Evolutionary conservation across 1,140 invertebrate genomes (phyloP), one percentile per base, ranked within the genome.

Genomic region (Lethrus apterus): DNA sequence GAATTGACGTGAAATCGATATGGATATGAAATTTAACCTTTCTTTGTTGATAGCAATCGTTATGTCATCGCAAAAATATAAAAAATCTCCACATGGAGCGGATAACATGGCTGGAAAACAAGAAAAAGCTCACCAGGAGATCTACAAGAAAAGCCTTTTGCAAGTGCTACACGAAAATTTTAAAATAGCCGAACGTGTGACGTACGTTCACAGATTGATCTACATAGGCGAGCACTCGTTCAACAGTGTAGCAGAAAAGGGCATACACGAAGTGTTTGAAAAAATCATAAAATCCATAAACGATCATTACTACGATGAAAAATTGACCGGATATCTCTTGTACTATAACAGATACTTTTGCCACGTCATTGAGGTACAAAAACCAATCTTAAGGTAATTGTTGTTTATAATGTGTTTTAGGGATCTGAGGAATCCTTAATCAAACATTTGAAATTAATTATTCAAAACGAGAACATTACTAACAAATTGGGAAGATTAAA

Each of bases 321-420:
- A 24, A 30, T 3, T 42, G 11, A 14, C 40, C n/a, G 40, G 40
- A 1, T 42, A 26, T 29, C 29, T 42, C 24, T 42, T 42, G 15
- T n/a, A 23, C 7, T 29, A 26, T 29, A 14, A 29, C 4, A 19
- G 29, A 15, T n/a, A 42, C 18, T 42, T 42, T 19, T 29, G 40
- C 14, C 40, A 42, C 23, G 21, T 42, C 15, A 2, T 42, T n/a
- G 40, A 42, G 40, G 40, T 42, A 42, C 17, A 30, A n/a, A n/a
- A n/a, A n/a, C n/a, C n/a, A n/a, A n/a, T n/a, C n/a, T n/a, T n/a
- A n/a, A 15, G 14, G 13, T 29, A 15, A 15, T 15, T 42, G 2
- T 17, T 42, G 13, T 29, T 15, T 42, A 15, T 42, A 4, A 26
- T 29, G 13, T 2, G 13, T 38, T 7, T 1, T 21, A 38, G 40